A percentile compares a stretch with the other conserved stretches of the same genome.
phyloP scores from a whole-genome alignment of 53 echinoderm and acorn worm genomes.

The Temnopleurus reevesii region DNA sequence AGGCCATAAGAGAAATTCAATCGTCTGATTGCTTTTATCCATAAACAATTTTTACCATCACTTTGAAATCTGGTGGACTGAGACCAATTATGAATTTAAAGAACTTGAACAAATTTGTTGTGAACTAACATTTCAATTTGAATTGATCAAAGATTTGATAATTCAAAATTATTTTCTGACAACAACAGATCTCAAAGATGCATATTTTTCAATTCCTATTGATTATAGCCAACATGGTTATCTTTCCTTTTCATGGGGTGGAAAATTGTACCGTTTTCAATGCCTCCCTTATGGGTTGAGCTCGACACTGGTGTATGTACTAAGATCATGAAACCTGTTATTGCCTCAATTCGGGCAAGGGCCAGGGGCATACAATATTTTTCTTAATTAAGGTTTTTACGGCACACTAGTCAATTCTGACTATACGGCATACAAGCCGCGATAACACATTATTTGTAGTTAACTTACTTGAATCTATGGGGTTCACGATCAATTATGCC shows the following conservation, averaged over 20 bases:
- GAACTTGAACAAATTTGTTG: slow-evolving; percentile 45
- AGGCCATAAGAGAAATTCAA: neutral
- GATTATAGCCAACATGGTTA: neutral
- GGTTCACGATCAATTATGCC: neutral
- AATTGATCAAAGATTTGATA: slow-evolving; percentile 44
- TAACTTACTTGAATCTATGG: neutral
- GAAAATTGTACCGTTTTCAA: neutral
- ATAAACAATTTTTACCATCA: slow-evolving; percentile 40
- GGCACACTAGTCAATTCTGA: too few relatives aligned
- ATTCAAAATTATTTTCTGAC: slow-evolving; percentile 33
- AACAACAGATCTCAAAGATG: neutral
- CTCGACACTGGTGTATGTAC: neutral
- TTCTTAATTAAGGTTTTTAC: neutral
- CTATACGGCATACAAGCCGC: neutral
- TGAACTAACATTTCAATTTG: slow-evolving; percentile 54
- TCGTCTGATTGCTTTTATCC: neutral
- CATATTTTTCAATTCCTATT: slow-evolving; percentile 4
- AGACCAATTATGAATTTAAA: slow-evolving; percentile 63
- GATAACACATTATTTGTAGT: neutral
- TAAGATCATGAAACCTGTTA: neutral
- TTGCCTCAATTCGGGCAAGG: neutral
- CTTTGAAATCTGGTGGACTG: slow-evolving; percentile 36
- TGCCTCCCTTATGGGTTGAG: neutral
- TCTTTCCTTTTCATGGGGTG: neutral
- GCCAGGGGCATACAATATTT: neutral